These are phyloP conservation scores for Falco cherrug DNA, from an alignment of 2,797 vertebrate species.

Conservation along the genomic window DNA sequence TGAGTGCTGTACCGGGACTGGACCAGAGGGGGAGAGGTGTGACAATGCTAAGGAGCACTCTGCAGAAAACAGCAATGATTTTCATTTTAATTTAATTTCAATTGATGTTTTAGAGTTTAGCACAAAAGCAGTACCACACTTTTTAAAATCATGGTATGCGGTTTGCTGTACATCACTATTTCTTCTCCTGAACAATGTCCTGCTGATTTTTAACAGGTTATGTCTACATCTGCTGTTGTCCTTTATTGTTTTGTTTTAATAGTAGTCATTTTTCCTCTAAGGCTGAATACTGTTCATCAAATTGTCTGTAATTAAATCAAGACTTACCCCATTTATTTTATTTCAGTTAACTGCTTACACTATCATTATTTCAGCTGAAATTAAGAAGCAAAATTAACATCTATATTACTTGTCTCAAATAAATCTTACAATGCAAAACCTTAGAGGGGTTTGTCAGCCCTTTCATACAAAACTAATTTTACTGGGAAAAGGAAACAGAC, in stretches of 20 bases:
- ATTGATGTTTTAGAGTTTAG: not conserved
- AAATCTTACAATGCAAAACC: not conserved
- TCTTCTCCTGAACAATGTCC: not conserved
- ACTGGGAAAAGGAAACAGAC: not conserved
- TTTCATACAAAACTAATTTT: not conserved
- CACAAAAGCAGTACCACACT: not conserved
- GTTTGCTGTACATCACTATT: not conserved
- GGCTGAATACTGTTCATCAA: not conserved
- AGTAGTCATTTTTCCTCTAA: not conserved
- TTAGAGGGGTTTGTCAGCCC: not conserved
- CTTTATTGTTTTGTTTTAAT: not conserved
- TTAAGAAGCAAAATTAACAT: not conserved
- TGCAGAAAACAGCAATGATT: not conserved
- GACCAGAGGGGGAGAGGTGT: not conserved
- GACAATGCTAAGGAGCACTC: not conserved
- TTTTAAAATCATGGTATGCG: not conserved
- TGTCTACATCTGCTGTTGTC: not conserved
- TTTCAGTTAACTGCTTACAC: not conserved
- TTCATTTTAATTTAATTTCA: not conserved
- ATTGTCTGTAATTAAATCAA: not conserved
- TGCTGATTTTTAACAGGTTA: not conserved
- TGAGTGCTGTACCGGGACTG: not conserved
- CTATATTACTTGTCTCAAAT: not conserved
- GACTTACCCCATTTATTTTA: not conserved
- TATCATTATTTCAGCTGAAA: not conserved